These are phyloP conservation scores for Terebella lapidaria DNA, from an alignment of 2,888 invertebrate species.

Conservation along the genomic window DNA sequence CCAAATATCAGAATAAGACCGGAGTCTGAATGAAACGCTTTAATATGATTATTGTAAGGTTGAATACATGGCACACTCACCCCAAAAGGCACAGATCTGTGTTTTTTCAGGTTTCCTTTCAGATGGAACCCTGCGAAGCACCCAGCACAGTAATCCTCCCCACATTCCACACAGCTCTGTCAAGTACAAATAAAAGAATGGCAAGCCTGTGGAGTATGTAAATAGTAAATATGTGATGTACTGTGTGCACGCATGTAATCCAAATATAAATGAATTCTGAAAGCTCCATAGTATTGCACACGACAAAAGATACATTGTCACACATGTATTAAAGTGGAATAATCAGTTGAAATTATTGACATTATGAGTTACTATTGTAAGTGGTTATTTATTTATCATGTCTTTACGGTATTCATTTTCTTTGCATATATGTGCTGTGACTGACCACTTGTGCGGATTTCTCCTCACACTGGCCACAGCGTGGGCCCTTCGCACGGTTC, in stretches of 20 bases:
- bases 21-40: neutral
- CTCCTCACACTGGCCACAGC: slow-evolving; percentile 53
- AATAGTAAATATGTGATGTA: no score
- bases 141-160: slow-evolving; percentile 50
- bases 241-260: no score
- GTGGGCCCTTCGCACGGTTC: slow-evolving; percentile 32
- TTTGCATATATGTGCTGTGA: no score
- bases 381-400: no score
- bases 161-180: slow-evolving; percentile 52
- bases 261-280: no score
- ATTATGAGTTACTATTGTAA: no score
- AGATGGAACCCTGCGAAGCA: slow-evolving; percentile 53
- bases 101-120: slow-evolving; percentile 51
- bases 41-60: neutral
- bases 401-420: no score
- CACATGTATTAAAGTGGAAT: no score
- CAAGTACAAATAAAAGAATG: slow-evolving; percentile 6
- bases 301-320: no score
- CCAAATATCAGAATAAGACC: no score
- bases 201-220: neutral
- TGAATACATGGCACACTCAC: slow-evolving; percentile 31
- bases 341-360: no score
- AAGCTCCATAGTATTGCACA: no score
- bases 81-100: slow-evolving; percentile 47
- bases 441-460: slow-evolving; percentile 46